These are phyloP conservation scores for Amphipyra berbera DNA, from an alignment of 2,888 invertebrate species.

Conservation along the genomic window DNA sequence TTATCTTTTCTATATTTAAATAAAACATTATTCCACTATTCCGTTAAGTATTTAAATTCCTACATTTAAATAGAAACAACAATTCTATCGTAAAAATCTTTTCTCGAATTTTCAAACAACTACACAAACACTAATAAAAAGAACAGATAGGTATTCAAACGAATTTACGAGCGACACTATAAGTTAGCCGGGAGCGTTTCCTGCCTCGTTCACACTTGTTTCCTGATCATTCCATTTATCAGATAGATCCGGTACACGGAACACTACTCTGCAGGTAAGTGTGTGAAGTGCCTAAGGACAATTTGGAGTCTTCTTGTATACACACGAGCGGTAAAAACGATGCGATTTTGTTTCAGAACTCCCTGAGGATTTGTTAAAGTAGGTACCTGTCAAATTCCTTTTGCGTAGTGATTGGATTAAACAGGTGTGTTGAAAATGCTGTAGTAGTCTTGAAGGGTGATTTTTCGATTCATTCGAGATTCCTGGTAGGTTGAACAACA, in stretches of 20 bases:
- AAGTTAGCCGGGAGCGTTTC: conserved; percentile 48
- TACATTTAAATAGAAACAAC: conserved; percentile 22
- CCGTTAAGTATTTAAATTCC: conserved; percentile 16
- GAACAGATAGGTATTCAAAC: conserved; percentile 38
- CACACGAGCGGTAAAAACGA: conserved; percentile 37
- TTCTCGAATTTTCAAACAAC: conserved; percentile 42
- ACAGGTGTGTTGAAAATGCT: conserved; percentile 5
- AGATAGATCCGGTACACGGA: conserved; percentile 70
- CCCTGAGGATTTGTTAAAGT: conserved; percentile 33
- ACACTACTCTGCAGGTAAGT: conserved; percentile 75
- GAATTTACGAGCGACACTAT: conserved; percentile 42
- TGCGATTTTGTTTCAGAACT: conserved; percentile 25
- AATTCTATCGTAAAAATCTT: conserved; percentile 40
- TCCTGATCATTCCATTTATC: conserved; percentile 74
- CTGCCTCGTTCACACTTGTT: conserved; percentile 62
- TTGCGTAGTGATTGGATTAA: conserved; percentile 1
- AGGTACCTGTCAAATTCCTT: conserved; percentile 16
- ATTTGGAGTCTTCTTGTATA: conserved; percentile 51
- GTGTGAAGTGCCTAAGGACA: conserved; percentile 69
- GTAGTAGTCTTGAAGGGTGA: background rate
- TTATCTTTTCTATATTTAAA: too few relatives aligned
- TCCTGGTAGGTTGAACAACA: background rate
- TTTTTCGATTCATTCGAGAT: background rate
- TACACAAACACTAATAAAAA: conserved; percentile 31
- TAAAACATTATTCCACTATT: too few relatives aligned